Base-by-base conservation (phyloP, 2,888 invertebrate genomes). In the Drosophila limbata region DNA sequence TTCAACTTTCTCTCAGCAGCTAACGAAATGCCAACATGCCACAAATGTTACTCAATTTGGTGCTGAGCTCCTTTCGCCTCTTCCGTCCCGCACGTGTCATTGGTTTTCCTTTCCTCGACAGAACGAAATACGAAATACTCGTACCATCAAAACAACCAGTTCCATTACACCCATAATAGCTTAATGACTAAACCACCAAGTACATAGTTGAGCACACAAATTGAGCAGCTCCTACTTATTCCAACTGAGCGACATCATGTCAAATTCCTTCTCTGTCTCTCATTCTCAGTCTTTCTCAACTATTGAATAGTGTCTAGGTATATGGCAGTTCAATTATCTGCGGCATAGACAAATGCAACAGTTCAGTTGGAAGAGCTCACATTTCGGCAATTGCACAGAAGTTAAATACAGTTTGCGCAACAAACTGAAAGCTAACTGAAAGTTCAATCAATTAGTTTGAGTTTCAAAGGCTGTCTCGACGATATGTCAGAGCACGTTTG, bases 1-100 rank as follows among this genome's bases (percentile, higher is more conserved):
- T 51, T 55, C 42, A 85, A 84, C 53, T 83, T 85, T 78, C 45
- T 35, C 33, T 25, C 55, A 60, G 60, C 35, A 51, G 31, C 57
- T 50, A 51, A 40, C 40, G 19, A 45, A 52, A 60, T 60, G 48
- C 39, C 21, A 52, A 37, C 45, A 59, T 62, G 80, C 85, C 89
- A 73, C 89, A 86, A 85, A 86, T 87, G 88, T 80, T 89, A 72
- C 88, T 82, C 82, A 89, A 89, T 89, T 89, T 75, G 70, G 73
- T 79, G 66, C 53, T 61, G 64, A 57, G 63, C 57, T 56, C 55
- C 33, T 31, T 68, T 62, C 3, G 6, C 45, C 44, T 44, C 44
- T 31, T 31, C 31, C 11, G 21, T n/a, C 55, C 35, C 33, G 19
- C 70, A 68, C 70, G 62, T 72, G 72, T 67, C 66, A 48, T 55